Percentiles rank a stretch among this genome's conserved stretches.
Conservation (phyloP, 2,113 vertebrate genomes). For the Synchiropus splendidus region DNA sequence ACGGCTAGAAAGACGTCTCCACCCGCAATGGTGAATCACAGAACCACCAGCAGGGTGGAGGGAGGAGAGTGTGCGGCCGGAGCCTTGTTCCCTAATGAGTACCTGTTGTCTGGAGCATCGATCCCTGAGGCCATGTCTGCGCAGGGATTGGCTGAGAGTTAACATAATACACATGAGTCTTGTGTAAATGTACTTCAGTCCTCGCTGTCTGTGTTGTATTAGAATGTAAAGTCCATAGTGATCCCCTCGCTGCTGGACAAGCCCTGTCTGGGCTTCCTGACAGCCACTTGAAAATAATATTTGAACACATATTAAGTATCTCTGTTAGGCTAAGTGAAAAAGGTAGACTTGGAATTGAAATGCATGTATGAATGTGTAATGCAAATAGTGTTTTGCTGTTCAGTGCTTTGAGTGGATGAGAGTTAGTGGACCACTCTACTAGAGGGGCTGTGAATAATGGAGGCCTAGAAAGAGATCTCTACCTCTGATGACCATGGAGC, state of each 20-base stretch:
- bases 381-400: too few species aligned
- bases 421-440: too few species aligned
- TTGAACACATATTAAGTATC: too few species aligned
- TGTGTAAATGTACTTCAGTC: slow-evolving; percentile 14
- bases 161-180: slow-evolving; percentile 29
- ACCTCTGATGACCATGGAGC: too few species aligned
- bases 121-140: slow-evolving; percentile 22
- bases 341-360: too few species aligned
- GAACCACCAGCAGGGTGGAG: neutral
- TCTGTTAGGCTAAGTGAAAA: too few species aligned
- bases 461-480: too few species aligned
- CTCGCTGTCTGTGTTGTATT: slow-evolving; percentile 22
- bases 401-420: too few species aligned
- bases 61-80: neutral
- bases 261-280: too few species aligned
- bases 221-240: slow-evolving; percentile 4
- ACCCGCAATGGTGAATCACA: neutral
- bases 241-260: neutral
- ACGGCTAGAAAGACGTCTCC: slow-evolving; percentile 16
- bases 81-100: slow-evolving; percentile 15
- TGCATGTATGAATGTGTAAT: too few species aligned
- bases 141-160: slow-evolving; percentile 3
- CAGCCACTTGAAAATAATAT: too few species aligned
- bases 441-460: too few species aligned
- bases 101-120: slow-evolving; percentile 15